These are phyloP conservation scores for Ispidina picta DNA, from an alignment of 2,797 vertebrate species.

Conservation along the genomic window DNA sequence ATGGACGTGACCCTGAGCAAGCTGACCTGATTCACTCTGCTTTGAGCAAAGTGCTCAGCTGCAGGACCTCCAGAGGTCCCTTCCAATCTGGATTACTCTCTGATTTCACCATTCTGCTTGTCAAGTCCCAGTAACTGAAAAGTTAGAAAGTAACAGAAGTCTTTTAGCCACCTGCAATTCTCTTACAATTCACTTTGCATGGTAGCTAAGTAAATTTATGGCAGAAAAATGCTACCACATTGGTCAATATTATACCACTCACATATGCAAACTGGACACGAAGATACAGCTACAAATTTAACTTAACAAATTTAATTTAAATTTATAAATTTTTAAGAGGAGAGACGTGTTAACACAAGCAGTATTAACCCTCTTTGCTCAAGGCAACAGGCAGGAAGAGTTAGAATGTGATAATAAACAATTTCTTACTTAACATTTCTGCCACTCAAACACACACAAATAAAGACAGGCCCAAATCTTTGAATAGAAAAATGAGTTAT, in stretches of 20 bases:
- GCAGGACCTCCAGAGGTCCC: neutral
- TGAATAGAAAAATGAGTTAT: neutral
- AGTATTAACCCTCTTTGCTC: neutral
- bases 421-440: neutral
- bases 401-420: too few species aligned
- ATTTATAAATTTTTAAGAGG: neutral
- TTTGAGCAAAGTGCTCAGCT: neutral
- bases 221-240: neutral
- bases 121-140: neutral
- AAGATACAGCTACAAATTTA: slow-evolving; percentile 6
- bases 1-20: neutral
- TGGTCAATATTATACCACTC: neutral
- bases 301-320: too few species aligned
- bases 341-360: neutral
- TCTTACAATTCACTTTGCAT: neutral
- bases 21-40: neutral
- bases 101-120: neutral
- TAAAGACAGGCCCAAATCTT: neutral
- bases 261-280: neutral
- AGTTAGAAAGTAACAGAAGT: neutral
- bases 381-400: neutral
- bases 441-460: neutral
- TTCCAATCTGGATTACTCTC: neutral
- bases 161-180: neutral
- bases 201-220: neutral